These are phyloP conservation scores for Pseudococcus viburni DNA, from an alignment of 2,888 invertebrate genomes.

Conservation along the genomic window DNA sequence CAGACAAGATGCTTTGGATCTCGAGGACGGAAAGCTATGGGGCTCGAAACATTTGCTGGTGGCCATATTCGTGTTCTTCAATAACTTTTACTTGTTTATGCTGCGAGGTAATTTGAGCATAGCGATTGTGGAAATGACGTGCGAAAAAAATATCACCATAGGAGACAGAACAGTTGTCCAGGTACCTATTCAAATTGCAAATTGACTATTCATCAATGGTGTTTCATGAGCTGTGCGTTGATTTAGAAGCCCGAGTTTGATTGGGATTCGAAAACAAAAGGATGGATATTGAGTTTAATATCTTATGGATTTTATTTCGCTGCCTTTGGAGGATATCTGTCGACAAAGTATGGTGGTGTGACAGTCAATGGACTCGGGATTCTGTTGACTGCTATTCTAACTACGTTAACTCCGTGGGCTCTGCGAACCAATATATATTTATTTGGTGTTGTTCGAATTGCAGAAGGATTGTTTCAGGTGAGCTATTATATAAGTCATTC, in stretches of 20 bases:
- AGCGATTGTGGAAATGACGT: constrained; percentile 93
- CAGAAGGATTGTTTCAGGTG: constrained; percentile 88
- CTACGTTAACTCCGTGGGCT: constrained; percentile 84
- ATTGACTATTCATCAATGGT: too few relatives aligned
- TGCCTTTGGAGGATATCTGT: constrained; percentile 88
- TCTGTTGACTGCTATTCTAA: constrained; percentile 83
- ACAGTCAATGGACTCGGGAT: constrained; percentile 85
- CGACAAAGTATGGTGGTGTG: constrained; percentile 86
- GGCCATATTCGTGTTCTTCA: constrained; percentile 83
- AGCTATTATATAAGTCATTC: too few relatives aligned
- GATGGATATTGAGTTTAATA: constrained; percentile 86
- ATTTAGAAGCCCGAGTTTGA: constrained; percentile 80
- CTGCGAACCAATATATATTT: constrained; percentile 73
- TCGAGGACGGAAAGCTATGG: not conserved
- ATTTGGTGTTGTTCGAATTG: constrained; percentile 80
- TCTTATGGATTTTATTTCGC: constrained; percentile 91
- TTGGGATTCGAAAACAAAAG: constrained; percentile 85
- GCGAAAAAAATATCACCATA: not conserved
- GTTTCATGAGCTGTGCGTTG: not conserved
- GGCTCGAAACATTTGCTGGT: constrained; percentile 77
- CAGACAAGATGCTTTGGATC: not conserved
- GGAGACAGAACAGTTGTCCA: not conserved
- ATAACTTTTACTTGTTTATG: constrained; percentile 87
- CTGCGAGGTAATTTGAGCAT: constrained; percentile 91
- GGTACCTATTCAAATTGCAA: not conserved